phyloP scores from a whole-genome alignment of 2,888 invertebrate species.

The Salpingus planirostris region DNA sequence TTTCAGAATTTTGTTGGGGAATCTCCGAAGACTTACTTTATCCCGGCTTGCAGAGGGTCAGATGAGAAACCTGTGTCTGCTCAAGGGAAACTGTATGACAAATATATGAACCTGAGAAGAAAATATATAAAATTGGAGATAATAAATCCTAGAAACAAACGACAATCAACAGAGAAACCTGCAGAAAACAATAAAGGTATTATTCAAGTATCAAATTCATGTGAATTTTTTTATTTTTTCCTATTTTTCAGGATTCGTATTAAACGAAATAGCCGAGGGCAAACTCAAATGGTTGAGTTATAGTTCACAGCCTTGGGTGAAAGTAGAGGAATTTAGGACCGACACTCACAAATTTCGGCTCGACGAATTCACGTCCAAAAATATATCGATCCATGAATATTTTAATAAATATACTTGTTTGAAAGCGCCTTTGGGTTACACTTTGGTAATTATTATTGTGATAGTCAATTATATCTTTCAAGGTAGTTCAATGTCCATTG shows the following conservation, averaged over 20 bases:
- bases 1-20: not conserved
- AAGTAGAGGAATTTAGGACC: not conserved
- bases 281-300: not conserved
- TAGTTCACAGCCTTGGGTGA: not conserved
- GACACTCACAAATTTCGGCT: not conserved
- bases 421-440: not conserved
- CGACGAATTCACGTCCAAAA: not conserved
- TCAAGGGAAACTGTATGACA: not conserved
- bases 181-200: not conserved
- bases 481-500: too few species aligned
- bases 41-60: not conserved
- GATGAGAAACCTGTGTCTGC: not conserved
- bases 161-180: not conserved
- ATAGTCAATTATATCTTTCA: not conserved
- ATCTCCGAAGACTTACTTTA: not conserved
- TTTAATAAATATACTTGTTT: not conserved
- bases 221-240: not conserved
- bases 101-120: constrained; percentile 1
- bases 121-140: constrained; percentile 1
- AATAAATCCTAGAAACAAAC: not conserved
- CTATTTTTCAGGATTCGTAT: not conserved
- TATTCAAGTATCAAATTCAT: not conserved
- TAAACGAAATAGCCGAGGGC: not conserved
- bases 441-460: not conserved
- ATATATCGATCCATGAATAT: not conserved